Base-by-base conservation (phyloP, 2,888 invertebrate species). In the Plagodis pulveraria region DNA sequence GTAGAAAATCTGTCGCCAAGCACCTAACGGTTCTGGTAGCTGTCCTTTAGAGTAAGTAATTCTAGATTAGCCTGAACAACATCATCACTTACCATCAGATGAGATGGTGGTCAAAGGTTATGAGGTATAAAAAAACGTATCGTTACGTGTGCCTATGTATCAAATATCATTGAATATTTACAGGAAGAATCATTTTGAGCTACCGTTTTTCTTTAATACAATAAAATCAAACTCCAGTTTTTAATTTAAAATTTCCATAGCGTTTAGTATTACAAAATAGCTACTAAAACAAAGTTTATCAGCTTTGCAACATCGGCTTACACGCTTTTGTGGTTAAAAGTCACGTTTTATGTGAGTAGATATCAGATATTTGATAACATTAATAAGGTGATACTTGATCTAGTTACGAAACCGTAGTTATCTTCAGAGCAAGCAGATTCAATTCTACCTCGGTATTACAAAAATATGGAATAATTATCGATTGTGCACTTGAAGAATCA, bases 301-400 rank as follows among this genome's bases (percentile, higher is more conserved):
- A 58, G 49, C 55, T 51, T 50, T 50, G 40, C 46, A 52, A 57
- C 52, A 55, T 47, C 35, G 11, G 43, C 22, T 36, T 42, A 44
- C 47, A 47, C 51, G 41, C 38, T 50, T 43, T 44, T 47, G 55
- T 35, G 41, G 53, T 48, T 42, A 50, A 53, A 40, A 43, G 58
- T 60, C 58, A 57, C 58, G 58, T 58, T 61, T 32, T n/a, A 9
- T 44, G 9, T 32, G 50, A 48, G 45, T 22, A 43, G 43, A 41
- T 52, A 62, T 44, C 47, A 61, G 61, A 58, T 52, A 59, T 70
- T 69, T 64, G 67, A 59, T 52, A 69, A 72, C 60, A 53, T 66
- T 70, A 65, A 22, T 22, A 22, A 67, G 71, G 70, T 68, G 62
- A 56, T 48, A 42, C 47, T 22, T n/a, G 43, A 66, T 65, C 58